phyloP scores from a whole-genome alignment of 2,888 invertebrate species.

The Meiosimyza decipiens region DNA sequence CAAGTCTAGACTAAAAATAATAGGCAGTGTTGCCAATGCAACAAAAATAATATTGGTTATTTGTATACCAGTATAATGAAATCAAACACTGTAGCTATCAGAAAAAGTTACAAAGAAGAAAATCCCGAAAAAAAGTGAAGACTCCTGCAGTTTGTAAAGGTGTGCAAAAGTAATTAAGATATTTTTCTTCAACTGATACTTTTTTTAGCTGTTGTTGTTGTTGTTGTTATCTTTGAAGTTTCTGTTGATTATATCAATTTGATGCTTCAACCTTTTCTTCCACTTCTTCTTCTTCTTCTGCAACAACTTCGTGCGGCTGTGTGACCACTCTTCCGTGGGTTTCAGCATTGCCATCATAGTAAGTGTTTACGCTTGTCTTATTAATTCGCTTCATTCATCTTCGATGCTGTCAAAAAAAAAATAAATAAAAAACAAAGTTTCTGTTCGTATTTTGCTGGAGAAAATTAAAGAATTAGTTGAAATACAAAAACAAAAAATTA shows the following conservation, averaged over 20 bases:
- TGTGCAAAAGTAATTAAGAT: slow-evolving; percentile 45
- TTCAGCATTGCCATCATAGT: too few relatives aligned
- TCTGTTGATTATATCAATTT: slow-evolving; percentile 30
- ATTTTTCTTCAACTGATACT: slow-evolving; percentile 24
- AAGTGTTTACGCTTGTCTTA: slow-evolving; percentile 51
- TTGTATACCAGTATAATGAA: too few relatives aligned
- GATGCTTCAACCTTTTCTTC: slow-evolving; percentile 17
- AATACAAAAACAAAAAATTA: background rate
- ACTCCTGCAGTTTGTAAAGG: slow-evolving; percentile 37
- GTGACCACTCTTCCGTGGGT: too few relatives aligned
- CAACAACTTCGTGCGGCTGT: too few relatives aligned
- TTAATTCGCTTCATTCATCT: slow-evolving; percentile 60
- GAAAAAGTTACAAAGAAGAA: too few relatives aligned
- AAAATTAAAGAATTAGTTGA: slow-evolving; percentile 7
- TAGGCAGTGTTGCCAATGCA: too few relatives aligned
- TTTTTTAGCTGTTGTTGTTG: slow-evolving; percentile 19
- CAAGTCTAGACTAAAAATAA: too few relatives aligned
- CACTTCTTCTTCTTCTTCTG: background rate
- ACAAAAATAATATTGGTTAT: too few relatives aligned
- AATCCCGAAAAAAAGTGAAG: background rate
- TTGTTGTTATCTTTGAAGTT: background rate
- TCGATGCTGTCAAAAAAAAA: slow-evolving; percentile 50
- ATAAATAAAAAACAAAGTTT: slow-evolving; percentile 34
- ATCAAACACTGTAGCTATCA: too few relatives aligned
- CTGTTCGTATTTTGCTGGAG: slow-evolving; percentile 6